Evolutionary conservation across 1,140 invertebrate genomes (phyloP), one percentile per base, ranked within the genome.

Genomic region (Tetranychus urticae): DNA sequence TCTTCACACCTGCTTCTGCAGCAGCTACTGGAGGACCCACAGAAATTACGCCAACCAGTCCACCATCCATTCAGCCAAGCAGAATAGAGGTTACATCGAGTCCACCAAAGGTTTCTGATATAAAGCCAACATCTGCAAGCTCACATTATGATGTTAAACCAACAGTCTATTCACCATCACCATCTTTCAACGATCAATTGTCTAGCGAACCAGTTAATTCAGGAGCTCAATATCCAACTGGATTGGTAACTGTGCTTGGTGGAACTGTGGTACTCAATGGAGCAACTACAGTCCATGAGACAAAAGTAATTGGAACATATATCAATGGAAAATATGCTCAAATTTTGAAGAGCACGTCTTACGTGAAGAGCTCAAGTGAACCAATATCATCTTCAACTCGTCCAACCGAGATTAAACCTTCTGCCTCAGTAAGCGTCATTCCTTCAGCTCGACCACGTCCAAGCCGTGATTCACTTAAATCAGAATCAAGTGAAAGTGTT

Each of bases 281-380:
- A 2, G 68, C 82, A 1, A 88, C 85, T 1, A 88, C 85, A 1
- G 80, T 88, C 8, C 84, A 86, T 67, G 84, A 88, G 73, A 88
- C 85, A 0, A 86, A 82, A 68, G 85, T 88, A 13, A 83, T 88
- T 66, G 86, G 86, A 3, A 88, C 86, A 6, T 85, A 83, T 67
- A 85, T 88, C 66, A 84, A 83, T 59, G 85, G 85, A 58, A 86
- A 87, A 71, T 89, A 89, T 67, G 85, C 85, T 12, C 73, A 75
- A 62, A 68, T 89, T 3, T 71, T 85, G 7, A 80, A 84, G 65
- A 84, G 82, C 66, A 83, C 81, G 1, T 83, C 82, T 0, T 67
- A 77, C 75, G 68, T 75, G 77, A 62, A 70, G 79, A 62, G 62
- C 10, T 13, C 54, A 34, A 42, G 60, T 57, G 58, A 65, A 62